A percentile compares a stretch with the other conserved stretches of the same genome.
These are phyloP conservation scores for Eupithecia subfuscata DNA, from an alignment of 2,888 invertebrate species.

Conservation along the genomic window DNA sequence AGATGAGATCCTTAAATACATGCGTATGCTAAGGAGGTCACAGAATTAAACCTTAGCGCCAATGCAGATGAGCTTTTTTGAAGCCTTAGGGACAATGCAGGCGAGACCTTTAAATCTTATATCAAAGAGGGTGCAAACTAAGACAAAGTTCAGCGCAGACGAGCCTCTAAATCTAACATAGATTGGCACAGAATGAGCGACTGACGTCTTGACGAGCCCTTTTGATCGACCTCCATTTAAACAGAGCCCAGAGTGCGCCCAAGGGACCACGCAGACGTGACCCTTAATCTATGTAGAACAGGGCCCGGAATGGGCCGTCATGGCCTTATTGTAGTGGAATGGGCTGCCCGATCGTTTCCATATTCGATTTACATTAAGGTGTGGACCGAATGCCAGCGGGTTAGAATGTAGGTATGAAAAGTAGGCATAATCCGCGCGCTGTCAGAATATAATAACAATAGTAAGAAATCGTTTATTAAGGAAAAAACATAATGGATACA, in stretches of 20 bases:
- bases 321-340: slow-evolving; percentile 10
- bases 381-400: slow-evolving; percentile 16
- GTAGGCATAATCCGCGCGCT: background rate
- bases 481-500: no score
- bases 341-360: slow-evolving; percentile 3
- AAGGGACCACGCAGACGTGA: background rate
- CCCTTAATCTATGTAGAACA: background rate
- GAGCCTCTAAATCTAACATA: background rate
- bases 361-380: slow-evolving; percentile 26
- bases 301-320: slow-evolving; percentile 5
- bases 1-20: no score
- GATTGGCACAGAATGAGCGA: background rate
- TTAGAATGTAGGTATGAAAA: background rate
- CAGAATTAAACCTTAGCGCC: no score
- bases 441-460: background rate
- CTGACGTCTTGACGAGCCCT: background rate
- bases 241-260: background rate
- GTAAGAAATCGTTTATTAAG: no score
- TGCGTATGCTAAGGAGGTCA: no score
- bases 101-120: background rate
- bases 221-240: background rate
- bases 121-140: background rate
- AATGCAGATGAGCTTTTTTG: no score
- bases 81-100: no score
- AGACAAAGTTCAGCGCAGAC: background rate